A percentile compares a stretch with the other conserved stretches of the same genome.
These are phyloP conservation scores for Lepus europaeus DNA, from an alignment of 2,113 vertebrate genomes.

Conservation along the genomic window DNA sequence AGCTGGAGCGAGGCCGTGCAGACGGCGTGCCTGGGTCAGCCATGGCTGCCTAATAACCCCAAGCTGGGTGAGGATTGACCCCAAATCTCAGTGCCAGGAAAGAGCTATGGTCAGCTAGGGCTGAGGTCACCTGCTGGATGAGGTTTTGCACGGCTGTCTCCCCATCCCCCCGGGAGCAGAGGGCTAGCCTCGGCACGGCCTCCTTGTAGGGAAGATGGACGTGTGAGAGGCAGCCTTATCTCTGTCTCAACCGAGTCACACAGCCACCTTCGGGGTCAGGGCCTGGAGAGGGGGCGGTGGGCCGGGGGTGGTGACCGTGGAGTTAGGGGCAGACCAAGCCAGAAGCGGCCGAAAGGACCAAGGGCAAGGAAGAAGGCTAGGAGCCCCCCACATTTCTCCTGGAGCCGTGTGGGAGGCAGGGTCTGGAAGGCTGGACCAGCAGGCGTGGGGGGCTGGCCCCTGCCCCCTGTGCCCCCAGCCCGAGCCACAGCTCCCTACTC, in stretches of 20 bases:
- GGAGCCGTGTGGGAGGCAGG: rapidly evolving
- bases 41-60: neutral
- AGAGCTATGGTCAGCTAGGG: neutral
- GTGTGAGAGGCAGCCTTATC: rapidly evolving
- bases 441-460: neutral
- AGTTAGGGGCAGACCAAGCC: too few relatives aligned
- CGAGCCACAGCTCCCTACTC: too few relatives aligned
- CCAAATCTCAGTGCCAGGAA: neutral
- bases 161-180: neutral
- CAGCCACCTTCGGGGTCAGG: rapidly evolving
- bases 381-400: neutral
- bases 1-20: rapidly evolving
- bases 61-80: too few relatives aligned
- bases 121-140: neutral
- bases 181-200: neutral
- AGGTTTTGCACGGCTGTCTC: too few relatives aligned
- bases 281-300: neutral
- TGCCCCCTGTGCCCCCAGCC: rapidly evolving
- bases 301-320: neutral
- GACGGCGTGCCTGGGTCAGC: neutral
- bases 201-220: rapidly evolving
- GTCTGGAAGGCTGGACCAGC: rapidly evolving
- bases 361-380: too few relatives aligned
- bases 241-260: neutral
- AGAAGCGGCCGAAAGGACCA: too few relatives aligned